These are phyloP conservation scores for Drosophila repletoides DNA, from an alignment of 1,140 invertebrate genomes.

Conservation along the genomic window DNA sequence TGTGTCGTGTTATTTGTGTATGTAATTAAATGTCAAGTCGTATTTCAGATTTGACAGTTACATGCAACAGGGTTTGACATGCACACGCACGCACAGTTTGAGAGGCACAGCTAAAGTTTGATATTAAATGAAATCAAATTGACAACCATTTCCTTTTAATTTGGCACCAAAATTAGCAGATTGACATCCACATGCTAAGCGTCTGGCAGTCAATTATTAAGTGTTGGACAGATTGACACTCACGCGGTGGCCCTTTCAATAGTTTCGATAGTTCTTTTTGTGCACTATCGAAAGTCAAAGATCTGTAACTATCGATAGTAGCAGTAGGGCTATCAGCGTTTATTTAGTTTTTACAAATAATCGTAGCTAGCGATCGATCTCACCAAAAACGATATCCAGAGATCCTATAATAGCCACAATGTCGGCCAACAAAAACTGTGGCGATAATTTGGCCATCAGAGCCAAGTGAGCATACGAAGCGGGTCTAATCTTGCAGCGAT, in stretches of 20 bases:
- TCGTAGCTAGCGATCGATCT: constrained; percentile 88
- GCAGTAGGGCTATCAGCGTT: too few relatives aligned
- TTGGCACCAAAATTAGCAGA: not conserved
- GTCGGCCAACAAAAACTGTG: constrained; percentile 88
- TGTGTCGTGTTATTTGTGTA: not conserved
- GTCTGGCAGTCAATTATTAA: not conserved
- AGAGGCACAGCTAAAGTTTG: not conserved
- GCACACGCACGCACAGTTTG: not conserved
- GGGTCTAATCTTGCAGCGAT: constrained; percentile 91
- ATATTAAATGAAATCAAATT: too few relatives aligned
- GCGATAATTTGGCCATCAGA: constrained; percentile 85
- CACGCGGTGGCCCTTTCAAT: not conserved
- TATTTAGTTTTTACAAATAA: not conserved
- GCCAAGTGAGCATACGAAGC: constrained; percentile 90
- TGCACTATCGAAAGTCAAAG: too few relatives aligned
- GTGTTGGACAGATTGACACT: not conserved
- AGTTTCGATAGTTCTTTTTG: too few relatives aligned
- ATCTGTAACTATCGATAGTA: too few relatives aligned
- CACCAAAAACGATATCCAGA: constrained; percentile 94
- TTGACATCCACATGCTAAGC: not conserved
- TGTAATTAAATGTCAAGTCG: constrained; percentile 4
- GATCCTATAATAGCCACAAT: constrained; percentile 91
- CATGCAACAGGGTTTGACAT: not conserved
- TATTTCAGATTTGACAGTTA: constrained; percentile 9
- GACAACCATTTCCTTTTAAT: not conserved